Percentiles rank a stretch among this genome's conserved stretches.
Evolutionary conservation across 2,888 invertebrate species (phyloP).

Genomic region (Abscondita cerata): DNA sequence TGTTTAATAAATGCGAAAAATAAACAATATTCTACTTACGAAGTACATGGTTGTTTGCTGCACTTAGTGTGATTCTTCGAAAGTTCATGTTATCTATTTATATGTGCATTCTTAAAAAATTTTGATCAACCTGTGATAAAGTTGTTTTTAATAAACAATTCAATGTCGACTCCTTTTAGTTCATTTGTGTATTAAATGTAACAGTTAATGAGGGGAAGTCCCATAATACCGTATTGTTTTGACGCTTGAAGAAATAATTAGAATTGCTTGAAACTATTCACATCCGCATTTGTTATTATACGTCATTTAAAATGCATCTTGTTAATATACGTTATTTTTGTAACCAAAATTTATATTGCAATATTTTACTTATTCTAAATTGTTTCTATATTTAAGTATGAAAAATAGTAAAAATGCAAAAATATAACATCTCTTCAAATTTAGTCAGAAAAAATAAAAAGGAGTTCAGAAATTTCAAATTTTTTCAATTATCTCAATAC

Average conservation of each 20-base stretch:
- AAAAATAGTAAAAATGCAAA: too few relatives aligned
- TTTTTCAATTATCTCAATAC: too few relatives aligned
- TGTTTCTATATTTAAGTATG: too few relatives aligned
- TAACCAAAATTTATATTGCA: too few relatives aligned
- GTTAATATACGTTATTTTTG: too few relatives aligned
- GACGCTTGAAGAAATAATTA: background rate
- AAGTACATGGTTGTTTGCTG: background rate
- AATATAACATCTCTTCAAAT: too few relatives aligned
- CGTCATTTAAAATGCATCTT: too few relatives aligned
- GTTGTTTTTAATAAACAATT: background rate
- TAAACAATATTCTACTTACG: background rate
- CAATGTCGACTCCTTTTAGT: constrained; percentile 5
- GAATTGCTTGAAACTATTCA: background rate
- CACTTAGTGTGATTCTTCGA: background rate
- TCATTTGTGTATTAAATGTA: background rate
- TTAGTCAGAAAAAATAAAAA: too few relatives aligned
- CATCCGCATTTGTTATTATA: too few relatives aligned
- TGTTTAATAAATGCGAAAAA: background rate
- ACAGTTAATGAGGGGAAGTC: background rate
- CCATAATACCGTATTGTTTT: background rate
- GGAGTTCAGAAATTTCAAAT: too few relatives aligned
- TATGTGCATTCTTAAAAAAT: background rate
- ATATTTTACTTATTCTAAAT: too few relatives aligned
- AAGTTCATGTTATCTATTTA: background rate
- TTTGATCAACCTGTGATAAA: constrained; percentile 7